Evolutionary conservation across 2,113 vertebrate species (phyloP).

Genomic region (Suncus etruscus): DNA sequence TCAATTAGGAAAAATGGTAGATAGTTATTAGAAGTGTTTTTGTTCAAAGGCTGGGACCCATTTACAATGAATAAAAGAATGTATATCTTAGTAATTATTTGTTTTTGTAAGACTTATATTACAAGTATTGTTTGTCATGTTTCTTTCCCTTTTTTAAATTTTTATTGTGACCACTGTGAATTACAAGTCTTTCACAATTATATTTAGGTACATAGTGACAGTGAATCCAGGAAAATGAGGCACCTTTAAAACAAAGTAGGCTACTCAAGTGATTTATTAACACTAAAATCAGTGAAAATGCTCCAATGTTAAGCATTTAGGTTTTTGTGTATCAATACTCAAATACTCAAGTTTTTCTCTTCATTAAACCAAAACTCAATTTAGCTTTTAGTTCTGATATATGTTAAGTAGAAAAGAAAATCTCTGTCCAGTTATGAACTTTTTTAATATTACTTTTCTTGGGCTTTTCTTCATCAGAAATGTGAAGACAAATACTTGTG

Average conservation of each 20-base stretch:
- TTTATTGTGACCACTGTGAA: too few species aligned
- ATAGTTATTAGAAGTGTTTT: conserved; percentile 62
- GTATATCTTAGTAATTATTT: conserved; percentile 62
- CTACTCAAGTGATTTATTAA: conserved; percentile 72
- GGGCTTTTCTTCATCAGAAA: conserved; percentile 30
- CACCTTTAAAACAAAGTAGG: conserved; percentile 70
- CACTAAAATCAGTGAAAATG: conserved; percentile 66
- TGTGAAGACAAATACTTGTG: background rate
- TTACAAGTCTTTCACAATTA: too few species aligned
- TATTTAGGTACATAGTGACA: too few species aligned
- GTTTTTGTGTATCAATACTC: conserved; percentile 42
- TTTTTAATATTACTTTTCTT: conserved; percentile 56
- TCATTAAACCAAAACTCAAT: conserved; percentile 60
- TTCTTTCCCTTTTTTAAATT: conserved; percentile 3
- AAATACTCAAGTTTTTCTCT: conserved; percentile 58
- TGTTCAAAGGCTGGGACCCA: conserved; percentile 39
- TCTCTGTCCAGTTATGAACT: background rate
- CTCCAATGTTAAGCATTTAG: conserved; percentile 70
- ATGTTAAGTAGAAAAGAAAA: conserved; percentile 47
- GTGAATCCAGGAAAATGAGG: conserved; percentile 73
- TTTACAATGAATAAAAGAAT: conserved; percentile 62
- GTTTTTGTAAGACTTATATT: conserved; percentile 69
- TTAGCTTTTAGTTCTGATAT: conserved; percentile 66
- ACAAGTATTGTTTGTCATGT: conserved; percentile 65
- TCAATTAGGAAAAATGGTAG: conserved; percentile 64